phyloP scores from a whole-genome alignment of 2,888 invertebrate species.

The Caenorhabditis imperialis region DNA sequence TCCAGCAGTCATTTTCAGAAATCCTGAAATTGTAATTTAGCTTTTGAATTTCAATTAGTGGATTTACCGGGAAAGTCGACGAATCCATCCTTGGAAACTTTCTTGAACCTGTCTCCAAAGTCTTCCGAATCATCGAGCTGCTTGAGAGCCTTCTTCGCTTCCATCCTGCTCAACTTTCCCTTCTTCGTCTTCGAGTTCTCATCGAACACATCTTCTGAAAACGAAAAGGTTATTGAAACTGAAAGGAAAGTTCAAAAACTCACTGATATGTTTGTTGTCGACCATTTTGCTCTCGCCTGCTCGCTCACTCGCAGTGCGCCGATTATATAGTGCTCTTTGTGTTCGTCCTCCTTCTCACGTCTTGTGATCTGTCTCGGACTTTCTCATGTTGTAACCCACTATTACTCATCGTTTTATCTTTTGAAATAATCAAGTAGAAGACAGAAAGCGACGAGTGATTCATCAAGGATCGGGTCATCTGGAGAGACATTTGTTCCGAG shows the following conservation, averaged over 20 bases:
- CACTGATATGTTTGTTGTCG: conserved; percentile 10
- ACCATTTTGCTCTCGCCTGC: background rate
- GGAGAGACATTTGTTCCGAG: no score
- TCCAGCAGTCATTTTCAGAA: conserved; percentile 12
- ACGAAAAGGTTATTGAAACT: background rate
- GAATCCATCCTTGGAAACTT: conserved; percentile 12
- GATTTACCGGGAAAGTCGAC: conserved; percentile 10
- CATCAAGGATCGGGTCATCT: no score
- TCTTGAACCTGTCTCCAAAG: conserved; percentile 20
- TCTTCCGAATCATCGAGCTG: conserved; percentile 13
- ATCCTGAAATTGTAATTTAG: conserved; percentile 17
- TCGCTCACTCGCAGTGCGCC: background rate
- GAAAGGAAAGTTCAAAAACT: background rate
- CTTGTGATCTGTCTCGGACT: background rate
- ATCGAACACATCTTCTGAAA: conserved; percentile 23
- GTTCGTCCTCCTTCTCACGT: background rate
- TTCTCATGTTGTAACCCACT: background rate
- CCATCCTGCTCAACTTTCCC: conserved; percentile 26
- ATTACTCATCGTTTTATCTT: conserved; percentile 2
- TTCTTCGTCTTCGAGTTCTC: conserved; percentile 19
- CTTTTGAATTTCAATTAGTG: background rate
- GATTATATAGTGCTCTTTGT: conserved; percentile 5
- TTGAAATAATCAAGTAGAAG: background rate
- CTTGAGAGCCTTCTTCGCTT: conserved; percentile 23
- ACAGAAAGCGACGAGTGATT: conserved; percentile 1